Conservation (phyloP, 2,888 invertebrate species). For the Globia sparganii region DNA sequence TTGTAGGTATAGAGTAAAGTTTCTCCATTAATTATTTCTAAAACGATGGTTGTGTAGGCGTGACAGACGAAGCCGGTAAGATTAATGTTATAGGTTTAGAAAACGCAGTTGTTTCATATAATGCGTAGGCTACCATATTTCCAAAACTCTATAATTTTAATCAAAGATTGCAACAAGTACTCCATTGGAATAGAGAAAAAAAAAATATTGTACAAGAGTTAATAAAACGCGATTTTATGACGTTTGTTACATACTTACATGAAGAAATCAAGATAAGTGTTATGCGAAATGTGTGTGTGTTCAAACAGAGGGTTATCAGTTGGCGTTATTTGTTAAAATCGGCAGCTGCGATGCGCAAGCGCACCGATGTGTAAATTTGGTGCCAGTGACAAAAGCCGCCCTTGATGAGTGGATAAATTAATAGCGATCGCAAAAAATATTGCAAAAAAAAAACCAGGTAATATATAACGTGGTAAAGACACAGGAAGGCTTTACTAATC, state of each 20-base stretch:
- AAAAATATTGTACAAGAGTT: slow-evolving; percentile 46
- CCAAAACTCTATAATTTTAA: slow-evolving; percentile 39
- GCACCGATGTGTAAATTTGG: slow-evolving; percentile 82
- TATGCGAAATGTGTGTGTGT: slow-evolving; percentile 61
- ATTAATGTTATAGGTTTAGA: slow-evolving; percentile 21
- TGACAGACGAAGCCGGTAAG: slow-evolving; percentile 63
- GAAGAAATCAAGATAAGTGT: slow-evolving; percentile 66
- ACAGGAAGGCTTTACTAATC: background rate
- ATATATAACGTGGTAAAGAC: background rate
- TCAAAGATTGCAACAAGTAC: slow-evolving; percentile 43
- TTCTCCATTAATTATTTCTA: slow-evolving; percentile 83
- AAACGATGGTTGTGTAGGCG: slow-evolving; percentile 73
- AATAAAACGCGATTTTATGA: slow-evolving; percentile 62
- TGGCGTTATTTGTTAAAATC: slow-evolving; percentile 82
- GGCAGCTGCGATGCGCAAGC: slow-evolving; percentile 82
- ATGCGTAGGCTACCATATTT: slow-evolving; percentile 18
- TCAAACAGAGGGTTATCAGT: slow-evolving; percentile 79
- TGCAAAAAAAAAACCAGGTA: slow-evolving; percentile 48
- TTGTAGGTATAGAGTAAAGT: slow-evolving; percentile 77
- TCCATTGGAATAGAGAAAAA: slow-evolving; percentile 50
- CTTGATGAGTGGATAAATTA: slow-evolving; percentile 86
- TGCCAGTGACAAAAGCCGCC: slow-evolving; percentile 81
- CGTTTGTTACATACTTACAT: slow-evolving; percentile 55
- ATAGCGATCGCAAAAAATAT: slow-evolving; percentile 66
- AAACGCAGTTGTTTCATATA: background rate